Percentiles rank a stretch among this genome's conserved stretches.
Conservation (phyloP, 2,888 invertebrate genomes). For the Vanessa cardui region DNA sequence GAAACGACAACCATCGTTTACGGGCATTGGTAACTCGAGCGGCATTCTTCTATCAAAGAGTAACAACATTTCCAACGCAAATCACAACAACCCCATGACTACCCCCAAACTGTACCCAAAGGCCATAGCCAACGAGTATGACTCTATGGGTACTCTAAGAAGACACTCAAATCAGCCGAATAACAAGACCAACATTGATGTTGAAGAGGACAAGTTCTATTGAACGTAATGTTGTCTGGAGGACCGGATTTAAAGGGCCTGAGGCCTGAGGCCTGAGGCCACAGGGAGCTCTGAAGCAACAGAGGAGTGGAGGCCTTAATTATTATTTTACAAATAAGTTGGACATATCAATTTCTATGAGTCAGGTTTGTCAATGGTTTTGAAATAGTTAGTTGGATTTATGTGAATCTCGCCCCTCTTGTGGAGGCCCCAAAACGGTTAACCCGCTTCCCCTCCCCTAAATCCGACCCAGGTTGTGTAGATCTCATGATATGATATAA, state of each 20-base stretch:
- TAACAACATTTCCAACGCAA: constrained; percentile 84
- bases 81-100: constrained; percentile 81
- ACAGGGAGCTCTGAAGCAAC: too few species aligned
- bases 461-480: neutral
- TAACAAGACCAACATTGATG: constrained; percentile 83
- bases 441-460: too few species aligned
- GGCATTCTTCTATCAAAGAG: constrained; percentile 81
- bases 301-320: too few species aligned
- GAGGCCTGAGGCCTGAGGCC: too few species aligned
- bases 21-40: constrained; percentile 78
- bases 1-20: constrained; percentile 88
- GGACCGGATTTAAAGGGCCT: too few species aligned
- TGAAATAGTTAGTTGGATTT: too few species aligned
- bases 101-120: constrained; percentile 87
- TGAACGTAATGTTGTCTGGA: constrained; percentile 52
- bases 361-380: too few species aligned
- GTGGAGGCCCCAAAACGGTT: too few species aligned
- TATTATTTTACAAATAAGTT: too few species aligned
- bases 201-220: constrained; percentile 87
- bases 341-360: too few species aligned
- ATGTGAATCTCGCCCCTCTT: too few species aligned
- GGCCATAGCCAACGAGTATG: constrained; percentile 88
- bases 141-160: constrained; percentile 87
- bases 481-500: neutral
- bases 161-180: constrained; percentile 89